Conservation (phyloP, 1,140 invertebrate species). For the Heliconius himera region DNA sequence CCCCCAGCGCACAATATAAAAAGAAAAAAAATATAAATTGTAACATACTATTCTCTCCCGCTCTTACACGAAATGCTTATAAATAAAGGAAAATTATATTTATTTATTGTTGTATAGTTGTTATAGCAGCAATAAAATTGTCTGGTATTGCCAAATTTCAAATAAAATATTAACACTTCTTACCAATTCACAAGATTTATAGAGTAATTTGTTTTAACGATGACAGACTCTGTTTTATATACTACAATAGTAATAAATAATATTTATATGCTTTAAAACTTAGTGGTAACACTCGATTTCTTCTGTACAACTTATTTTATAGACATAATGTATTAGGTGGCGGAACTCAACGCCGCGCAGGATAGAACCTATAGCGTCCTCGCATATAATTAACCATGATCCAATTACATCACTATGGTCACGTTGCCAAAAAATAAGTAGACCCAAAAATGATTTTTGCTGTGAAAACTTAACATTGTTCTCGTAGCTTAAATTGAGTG, state of each 20-base stretch:
- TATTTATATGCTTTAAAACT: too few relatives aligned
- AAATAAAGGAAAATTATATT: too few relatives aligned
- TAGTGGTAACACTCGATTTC: background rate
- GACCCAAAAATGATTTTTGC: conserved; percentile 15
- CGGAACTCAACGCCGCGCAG: background rate
- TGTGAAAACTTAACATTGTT: conserved; percentile 19
- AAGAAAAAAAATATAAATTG: too few relatives aligned
- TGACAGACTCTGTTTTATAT: background rate
- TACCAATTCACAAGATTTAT: background rate
- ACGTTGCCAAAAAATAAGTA: conserved; percentile 13
- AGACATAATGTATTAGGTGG: background rate
- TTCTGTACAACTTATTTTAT: background rate
- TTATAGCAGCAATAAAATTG: background rate
- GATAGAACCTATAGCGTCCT: too few relatives aligned
- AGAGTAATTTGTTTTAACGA: conserved; percentile 2
- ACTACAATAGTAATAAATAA: background rate
- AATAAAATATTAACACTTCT: background rate
- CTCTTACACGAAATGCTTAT: too few relatives aligned
- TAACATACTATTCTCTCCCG: too few relatives aligned
- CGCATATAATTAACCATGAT: too few relatives aligned
- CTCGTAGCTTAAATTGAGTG: conserved; percentile 17
- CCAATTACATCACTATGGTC: too few relatives aligned
- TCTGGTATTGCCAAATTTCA: conserved; percentile 1
- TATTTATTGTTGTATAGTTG: background rate
- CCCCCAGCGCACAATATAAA: too few relatives aligned